Base-by-base conservation (phyloP, 2,888 invertebrate species). In the Patella pellucida region DNA sequence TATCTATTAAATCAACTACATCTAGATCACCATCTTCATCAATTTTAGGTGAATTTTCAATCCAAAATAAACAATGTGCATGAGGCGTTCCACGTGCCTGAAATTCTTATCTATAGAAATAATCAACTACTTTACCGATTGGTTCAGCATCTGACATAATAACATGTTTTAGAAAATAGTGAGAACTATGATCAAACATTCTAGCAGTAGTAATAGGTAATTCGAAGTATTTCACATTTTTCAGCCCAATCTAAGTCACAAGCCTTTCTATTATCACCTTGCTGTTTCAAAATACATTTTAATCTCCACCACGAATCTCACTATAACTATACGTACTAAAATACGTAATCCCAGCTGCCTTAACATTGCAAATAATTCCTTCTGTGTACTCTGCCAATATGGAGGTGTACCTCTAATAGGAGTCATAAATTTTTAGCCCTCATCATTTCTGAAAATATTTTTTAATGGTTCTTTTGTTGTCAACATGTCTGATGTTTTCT, bases 171-270 rank as follows among this genome's bases (percentile, higher is more conserved):
- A 82, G 67, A 54, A 85, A 78, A 56, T 52, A 54, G 69, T 80
- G 67, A 19, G 82, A 73, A 69, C 83, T 71, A 52, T 81, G 72
- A 54, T 85, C 81, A 76, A 84, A 84, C 77, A 83, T 82, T 27
- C 80, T 23, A 14, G 83, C 80, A 69, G 81, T 81, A n/a, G 81
- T 85, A 4, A 84, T 81, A 23, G 85, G 85, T 72, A 85, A 78
- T 51, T 41, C 67, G 69, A 11, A 78, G 23, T 12, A 76, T 27
- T 68, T 74, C 51, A 68, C 67, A 71, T 52, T 76, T 76, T 27
- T 71, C 69, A 15, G 68, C 51, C 71, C 76, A 78, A 14, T 76
- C 71, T 41, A 76, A 50, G n/a, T 76, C 72, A n/a, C 51, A 31
- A 52, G 62, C 15, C 14, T 41, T 52, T 15, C 68, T 56, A 15